Conservation (phyloP, 2,888 invertebrate species). For the Ophonus ardosiacus region DNA sequence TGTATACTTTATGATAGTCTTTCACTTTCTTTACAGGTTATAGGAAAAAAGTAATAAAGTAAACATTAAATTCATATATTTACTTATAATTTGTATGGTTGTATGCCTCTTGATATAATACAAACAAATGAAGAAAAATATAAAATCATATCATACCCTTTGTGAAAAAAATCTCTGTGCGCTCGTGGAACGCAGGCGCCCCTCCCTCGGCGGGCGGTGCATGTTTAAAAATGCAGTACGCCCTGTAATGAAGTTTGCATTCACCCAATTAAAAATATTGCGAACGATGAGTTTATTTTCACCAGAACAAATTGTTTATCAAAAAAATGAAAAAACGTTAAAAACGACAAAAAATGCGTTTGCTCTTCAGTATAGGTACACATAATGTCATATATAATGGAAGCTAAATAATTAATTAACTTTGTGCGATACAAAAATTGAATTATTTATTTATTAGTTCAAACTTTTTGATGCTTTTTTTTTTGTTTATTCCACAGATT, state of each 20-base stretch:
- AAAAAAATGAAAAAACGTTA: constrained; percentile 55
- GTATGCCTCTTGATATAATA: too few species aligned
- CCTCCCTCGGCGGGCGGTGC: constrained; percentile 5
- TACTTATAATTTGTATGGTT: too few species aligned
- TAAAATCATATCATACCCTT: too few species aligned
- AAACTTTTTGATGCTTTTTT: constrained; percentile 44
- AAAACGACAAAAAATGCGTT: constrained; percentile 31
- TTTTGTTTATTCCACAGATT: constrained; percentile 20
- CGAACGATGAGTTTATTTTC: constrained; percentile 56
- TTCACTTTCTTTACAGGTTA: too few species aligned
- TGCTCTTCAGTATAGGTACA: constrained; percentile 31
- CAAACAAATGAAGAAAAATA: too few species aligned
- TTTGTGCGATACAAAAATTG: constrained; percentile 17
- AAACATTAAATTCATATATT: too few species aligned
- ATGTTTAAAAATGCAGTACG: constrained; percentile 61
- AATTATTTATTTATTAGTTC: constrained; percentile 47
- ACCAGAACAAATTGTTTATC: constrained; percentile 60
- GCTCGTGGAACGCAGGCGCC: background rate
- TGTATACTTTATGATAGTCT: too few species aligned
- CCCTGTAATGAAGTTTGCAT: constrained; percentile 58
- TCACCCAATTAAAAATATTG: constrained; percentile 62
- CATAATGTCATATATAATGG: constrained; percentile 47
- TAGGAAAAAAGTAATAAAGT: too few species aligned
- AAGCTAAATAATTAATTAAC: constrained; percentile 58
- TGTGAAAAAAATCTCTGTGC: background rate